Evolutionary conservation across 2,797 vertebrate species (phyloP).

Genomic region (Crocidura indochinensis): DNA sequence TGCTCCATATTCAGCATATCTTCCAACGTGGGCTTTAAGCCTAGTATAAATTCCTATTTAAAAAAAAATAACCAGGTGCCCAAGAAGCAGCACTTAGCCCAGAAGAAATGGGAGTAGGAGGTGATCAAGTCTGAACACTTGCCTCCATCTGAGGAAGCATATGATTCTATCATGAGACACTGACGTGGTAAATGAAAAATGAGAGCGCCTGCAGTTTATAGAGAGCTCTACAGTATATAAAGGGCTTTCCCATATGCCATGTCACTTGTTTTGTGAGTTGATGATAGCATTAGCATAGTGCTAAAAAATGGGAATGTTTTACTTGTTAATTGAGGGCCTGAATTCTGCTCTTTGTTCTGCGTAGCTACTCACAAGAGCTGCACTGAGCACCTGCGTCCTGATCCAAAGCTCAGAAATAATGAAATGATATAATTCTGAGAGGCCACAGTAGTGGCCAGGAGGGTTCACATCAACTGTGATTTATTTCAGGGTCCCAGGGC

Average conservation of each 20-base stretch:
- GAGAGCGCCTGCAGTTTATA: background rate
- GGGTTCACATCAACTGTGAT: background rate
- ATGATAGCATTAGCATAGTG: background rate
- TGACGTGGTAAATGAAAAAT: background rate
- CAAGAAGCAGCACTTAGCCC: background rate
- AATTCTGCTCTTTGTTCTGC: background rate
- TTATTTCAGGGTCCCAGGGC: background rate
- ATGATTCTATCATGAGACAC: background rate
- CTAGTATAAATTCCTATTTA: background rate
- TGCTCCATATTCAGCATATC: background rate
- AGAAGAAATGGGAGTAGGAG: background rate
- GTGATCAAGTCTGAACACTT: background rate
- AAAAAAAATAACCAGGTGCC: background rate
- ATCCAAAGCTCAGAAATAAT: too few species aligned
- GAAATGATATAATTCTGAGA: too few species aligned
- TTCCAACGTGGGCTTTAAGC: background rate
- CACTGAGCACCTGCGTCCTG: background rate
- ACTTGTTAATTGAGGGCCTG: background rate
- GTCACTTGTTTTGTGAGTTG: background rate
- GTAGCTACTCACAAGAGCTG: background rate
- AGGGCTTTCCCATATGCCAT: background rate
- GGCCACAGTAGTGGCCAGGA: too few species aligned
- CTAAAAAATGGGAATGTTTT: background rate
- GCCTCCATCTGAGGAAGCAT: background rate
- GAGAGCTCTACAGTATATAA: background rate